Conservation (phyloP, 2,113 vertebrate species). For the Tragelaphus scriptus region DNA sequence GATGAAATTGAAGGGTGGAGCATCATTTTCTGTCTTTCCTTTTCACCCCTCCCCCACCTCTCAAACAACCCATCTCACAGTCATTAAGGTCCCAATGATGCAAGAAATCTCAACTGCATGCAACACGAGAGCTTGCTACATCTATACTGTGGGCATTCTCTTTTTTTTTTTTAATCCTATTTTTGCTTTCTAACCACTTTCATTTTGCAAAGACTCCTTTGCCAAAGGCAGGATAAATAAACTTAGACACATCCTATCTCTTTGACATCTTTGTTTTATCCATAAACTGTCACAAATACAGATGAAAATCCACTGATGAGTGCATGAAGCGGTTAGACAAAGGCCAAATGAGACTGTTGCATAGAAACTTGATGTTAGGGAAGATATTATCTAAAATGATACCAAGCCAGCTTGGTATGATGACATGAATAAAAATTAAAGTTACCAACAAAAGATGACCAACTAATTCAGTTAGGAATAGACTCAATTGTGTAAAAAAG, state of each 20-base stretch:
- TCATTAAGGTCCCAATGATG: neutral
- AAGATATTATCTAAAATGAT: neutral
- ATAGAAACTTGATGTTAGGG: neutral
- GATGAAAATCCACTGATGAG: neutral
- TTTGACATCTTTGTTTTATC: slow-evolving; percentile 31
- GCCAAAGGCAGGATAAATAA: slow-evolving; percentile 27
- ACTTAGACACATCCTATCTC: slow-evolving; percentile 15
- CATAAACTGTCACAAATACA: slow-evolving; percentile 21
- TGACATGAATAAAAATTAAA: neutral
- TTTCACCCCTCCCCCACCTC: too few species aligned
- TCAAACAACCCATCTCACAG: neutral
- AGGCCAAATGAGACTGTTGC: neutral
- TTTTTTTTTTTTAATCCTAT: neutral
- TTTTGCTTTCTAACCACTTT: slow-evolving; percentile 3
- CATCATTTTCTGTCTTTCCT: neutral
- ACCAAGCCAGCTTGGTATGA: neutral
- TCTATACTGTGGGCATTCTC: neutral
- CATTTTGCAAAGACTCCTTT: slow-evolving; percentile 2
- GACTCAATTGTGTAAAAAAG: neutral
- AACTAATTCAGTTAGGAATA: neutral
- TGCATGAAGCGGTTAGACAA: neutral
- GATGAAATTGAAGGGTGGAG: neutral
- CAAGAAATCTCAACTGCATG: neutral
- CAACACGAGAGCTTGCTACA: accelerated
- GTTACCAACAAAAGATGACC: neutral